These are phyloP conservation scores for Bombyx mori DNA, from an alignment of 1,140 invertebrate genomes.

Conservation along the genomic window ASM3026992v2 NC_085130.1:8662001-8662500, in stretches of 20 bases:
- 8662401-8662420: neutral
- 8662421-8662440: neutral
- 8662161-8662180: too few species aligned
- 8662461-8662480: too few species aligned
- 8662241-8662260: constrained; percentile 39
- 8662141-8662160: too few species aligned
- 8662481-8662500: too few species aligned
- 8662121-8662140: too few species aligned
- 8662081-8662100: too few species aligned
- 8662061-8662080: too few species aligned
- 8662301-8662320: constrained; percentile 27
- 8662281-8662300: constrained; percentile 46
- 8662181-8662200: constrained; percentile 1
- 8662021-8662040: too few species aligned
- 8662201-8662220: constrained; percentile 64
- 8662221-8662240: constrained; percentile 49
- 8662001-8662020: too few species aligned
- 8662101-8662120: too few species aligned
- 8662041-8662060: too few species aligned
- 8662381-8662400: constrained; percentile 19
- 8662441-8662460: constrained; percentile 29
- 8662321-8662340: constrained; percentile 25
- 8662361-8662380: constrained; percentile 18
- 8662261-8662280: constrained; percentile 60
- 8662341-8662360: constrained; percentile 20